Base-by-base conservation (phyloP, 2,888 invertebrate genomes). In the Drosophila rellima region DNA sequence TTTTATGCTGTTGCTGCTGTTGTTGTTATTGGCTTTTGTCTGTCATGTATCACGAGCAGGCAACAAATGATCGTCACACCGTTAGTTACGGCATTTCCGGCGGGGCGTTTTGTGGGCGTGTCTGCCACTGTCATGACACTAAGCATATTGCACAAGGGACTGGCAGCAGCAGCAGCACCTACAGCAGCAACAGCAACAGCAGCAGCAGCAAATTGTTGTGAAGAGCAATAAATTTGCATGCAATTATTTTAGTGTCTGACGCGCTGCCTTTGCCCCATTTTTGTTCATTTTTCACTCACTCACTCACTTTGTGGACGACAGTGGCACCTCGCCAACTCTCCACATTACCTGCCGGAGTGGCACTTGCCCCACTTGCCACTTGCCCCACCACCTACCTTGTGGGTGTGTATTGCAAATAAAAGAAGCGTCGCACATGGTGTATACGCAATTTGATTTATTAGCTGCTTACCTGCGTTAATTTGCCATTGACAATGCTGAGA, bases 401-500 rank as follows among this genome's bases (percentile, higher is more conserved):
- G 10, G 1, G 26, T 23, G 17, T 18, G 20, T 18, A 18, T 18
- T 50, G 15, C 23, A 33, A 56, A 29, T 40, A 37, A 42, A 42
- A 42, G 15, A 59, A 23, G 18, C 5, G 37, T 8, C n/a, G 31
- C 40, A 74, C 44, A 29, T 62, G 62, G 26, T 57, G 64, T 62
- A 69, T 56, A 52, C 44, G 44, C 51, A 63, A 69, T 74, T 33
- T 54, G 56, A 44, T 18, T 63, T 52, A 47, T 51, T 59, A 52
- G 39, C 37, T 15, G 81, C 91, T 81, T 91, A 93, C 93, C 92
- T 93, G 92, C 65, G 90, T 89, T 77, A 93, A 85, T 90, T 95
- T 95, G 76, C 96, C 96, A 70, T 96, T 96, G 72, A 96, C 94
- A 86, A 97, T 94, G 90, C 95, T 96, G 86, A 97, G 93, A 42